phyloP scores from a whole-genome alignment of 2,888 invertebrate species.

The Megamerina dolium region DNA sequence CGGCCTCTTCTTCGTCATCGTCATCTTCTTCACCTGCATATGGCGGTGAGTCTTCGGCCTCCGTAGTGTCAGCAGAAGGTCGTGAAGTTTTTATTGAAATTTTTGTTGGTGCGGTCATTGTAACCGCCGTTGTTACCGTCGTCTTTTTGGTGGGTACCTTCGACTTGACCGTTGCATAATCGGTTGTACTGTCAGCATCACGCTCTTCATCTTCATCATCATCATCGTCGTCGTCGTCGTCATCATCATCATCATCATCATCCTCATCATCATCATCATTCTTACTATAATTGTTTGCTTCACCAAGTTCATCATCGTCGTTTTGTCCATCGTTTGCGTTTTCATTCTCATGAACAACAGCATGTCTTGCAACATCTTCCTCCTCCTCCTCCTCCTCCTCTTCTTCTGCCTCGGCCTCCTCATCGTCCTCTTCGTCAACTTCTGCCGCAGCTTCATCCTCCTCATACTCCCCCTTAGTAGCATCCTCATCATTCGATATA shows the following conservation, averaged over 20 bases:
- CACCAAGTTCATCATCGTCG: constrained; percentile 41
- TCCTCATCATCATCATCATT: constrained; percentile 24
- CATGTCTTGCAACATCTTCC: constrained; percentile 25
- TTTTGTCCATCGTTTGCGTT: constrained; percentile 18
- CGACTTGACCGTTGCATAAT: constrained; percentile 16
- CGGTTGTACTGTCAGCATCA: constrained; percentile 18
- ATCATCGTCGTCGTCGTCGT: constrained; percentile 20
- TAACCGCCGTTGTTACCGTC: constrained; percentile 4
- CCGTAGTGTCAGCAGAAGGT: constrained; percentile 18
- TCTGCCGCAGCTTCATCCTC: constrained; percentile 20
- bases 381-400: constrained; percentile 23
- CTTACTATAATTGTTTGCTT: constrained; percentile 33
- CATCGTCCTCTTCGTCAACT: constrained; percentile 11
- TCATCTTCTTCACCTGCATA: constrained; percentile 20
- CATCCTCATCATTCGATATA: constrained; percentile 19
- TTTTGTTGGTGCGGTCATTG: too few relatives aligned
- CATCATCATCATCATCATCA: constrained; percentile 20
- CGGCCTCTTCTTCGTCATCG: constrained; percentile 20
- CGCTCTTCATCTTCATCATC: constrained; percentile 22
- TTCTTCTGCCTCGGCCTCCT: constrained; percentile 20
- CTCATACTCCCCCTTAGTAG: constrained; percentile 19
- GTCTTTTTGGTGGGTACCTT: constrained; percentile 11
- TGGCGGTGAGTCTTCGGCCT: constrained; percentile 11
- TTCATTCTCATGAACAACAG: constrained; percentile 36
- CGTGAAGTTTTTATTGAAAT: constrained; percentile 6